Evolutionary conservation across 1,140 invertebrate species (phyloP).

Genomic region (Mamestra configurata): DNA sequence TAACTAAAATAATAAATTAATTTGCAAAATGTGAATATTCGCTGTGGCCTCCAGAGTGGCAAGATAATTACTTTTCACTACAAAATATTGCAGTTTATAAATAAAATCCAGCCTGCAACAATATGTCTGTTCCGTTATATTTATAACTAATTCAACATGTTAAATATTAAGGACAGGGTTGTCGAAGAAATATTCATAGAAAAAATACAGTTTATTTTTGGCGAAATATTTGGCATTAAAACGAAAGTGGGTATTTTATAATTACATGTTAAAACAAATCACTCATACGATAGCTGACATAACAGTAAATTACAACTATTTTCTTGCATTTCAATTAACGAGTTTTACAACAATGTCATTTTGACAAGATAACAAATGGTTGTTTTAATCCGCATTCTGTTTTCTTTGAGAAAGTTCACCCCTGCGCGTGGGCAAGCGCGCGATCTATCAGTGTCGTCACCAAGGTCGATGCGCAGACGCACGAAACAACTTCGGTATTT

Average conservation of each 20-base stretch:
- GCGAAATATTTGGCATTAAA: neutral
- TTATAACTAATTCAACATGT: slow-evolving; percentile 11
- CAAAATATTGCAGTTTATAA: slow-evolving; percentile 20
- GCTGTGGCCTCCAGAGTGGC: slow-evolving; percentile 7
- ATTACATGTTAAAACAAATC: neutral
- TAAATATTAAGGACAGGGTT: neutral
- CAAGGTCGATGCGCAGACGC: slow-evolving; percentile 59
- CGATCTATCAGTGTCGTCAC: slow-evolving; percentile 67
- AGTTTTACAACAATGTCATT: slow-evolving; percentile 31
- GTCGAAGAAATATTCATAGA: neutral
- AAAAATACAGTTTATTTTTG: neutral
- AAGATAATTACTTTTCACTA: slow-evolving; percentile 22
- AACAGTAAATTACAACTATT: neutral
- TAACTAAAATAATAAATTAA: slow-evolving; percentile 11
- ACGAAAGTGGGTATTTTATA: neutral
- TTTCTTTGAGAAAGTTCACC: slow-evolving; percentile 39
- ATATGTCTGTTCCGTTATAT: slow-evolving; percentile 5
- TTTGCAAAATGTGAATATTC: slow-evolving; percentile 1
- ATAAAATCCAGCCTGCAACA: slow-evolving; percentile 24
- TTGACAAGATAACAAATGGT: slow-evolving; percentile 40
- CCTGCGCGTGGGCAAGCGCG: slow-evolving; percentile 41
- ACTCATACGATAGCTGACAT: slow-evolving; percentile 6
- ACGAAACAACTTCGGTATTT: slow-evolving; percentile 49
- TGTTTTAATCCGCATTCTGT: slow-evolving; percentile 34
- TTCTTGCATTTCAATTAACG: slow-evolving; percentile 4